Conservation (phyloP, 2,888 invertebrate species). For the Alcis repandata region DNA sequence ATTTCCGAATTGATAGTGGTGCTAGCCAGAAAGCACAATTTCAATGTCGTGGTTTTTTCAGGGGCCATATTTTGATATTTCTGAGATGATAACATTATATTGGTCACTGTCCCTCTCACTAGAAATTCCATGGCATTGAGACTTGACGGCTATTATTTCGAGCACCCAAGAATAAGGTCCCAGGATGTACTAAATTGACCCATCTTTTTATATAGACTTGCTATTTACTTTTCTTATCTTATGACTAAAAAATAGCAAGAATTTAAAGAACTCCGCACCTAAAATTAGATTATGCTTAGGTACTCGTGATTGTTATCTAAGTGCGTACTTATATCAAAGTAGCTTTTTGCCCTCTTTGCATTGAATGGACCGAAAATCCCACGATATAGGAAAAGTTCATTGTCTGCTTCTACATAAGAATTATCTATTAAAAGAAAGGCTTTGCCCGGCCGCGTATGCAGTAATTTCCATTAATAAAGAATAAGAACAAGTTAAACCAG, state of each 20-base stretch:
- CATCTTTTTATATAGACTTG: too few species aligned
- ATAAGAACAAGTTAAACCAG: slow-evolving; percentile 22
- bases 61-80: too few species aligned
- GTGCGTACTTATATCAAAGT: slow-evolving; percentile 10
- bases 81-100: too few species aligned
- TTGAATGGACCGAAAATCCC: slow-evolving; percentile 24
- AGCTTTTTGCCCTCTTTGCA: slow-evolving; percentile 21
- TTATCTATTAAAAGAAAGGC: slow-evolving; percentile 22
- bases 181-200: too few species aligned
- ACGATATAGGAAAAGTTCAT: slow-evolving; percentile 36
- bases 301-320: slow-evolving; percentile 3
- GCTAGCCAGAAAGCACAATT: too few species aligned
- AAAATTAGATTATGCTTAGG: slow-evolving; percentile 3
- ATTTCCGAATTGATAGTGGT: too few species aligned
- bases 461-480: slow-evolving; percentile 21
- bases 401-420: slow-evolving; percentile 20
- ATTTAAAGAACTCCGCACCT: background rate
- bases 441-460: slow-evolving; percentile 1
- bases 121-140: too few species aligned
- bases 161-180: too few species aligned
- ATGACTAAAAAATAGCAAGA: background rate
- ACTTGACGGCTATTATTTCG: too few species aligned
- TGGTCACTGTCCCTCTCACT: too few species aligned
- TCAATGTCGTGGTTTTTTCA: too few species aligned
- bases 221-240: background rate